Base-by-base conservation (phyloP, 2,113 vertebrate genomes). In the Grus americana region DNA sequence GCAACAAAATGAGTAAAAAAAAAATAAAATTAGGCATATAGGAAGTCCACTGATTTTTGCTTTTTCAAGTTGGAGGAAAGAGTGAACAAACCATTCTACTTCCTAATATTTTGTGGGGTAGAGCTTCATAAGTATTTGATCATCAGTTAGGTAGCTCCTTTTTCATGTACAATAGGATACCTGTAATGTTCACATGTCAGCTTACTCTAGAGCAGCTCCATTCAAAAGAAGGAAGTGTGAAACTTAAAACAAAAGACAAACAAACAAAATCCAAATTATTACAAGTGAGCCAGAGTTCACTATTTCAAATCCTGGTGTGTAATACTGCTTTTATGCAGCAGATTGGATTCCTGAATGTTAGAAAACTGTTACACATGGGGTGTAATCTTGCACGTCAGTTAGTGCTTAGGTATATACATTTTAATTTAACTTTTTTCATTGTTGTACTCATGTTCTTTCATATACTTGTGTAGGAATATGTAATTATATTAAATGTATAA, bases 381-480 rank as follows among this genome's bases (percentile, higher is more conserved):
- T 86, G 58, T 68, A 75, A 61, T 71, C 63, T 93, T 95, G 78
- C 84, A 94, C 14, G 1, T 90, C 92, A 95, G 78, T n/a, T 96
- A 96, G 47, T 92, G 38, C 81, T 83, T 96, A 97, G 91, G 86
- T 76, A 75, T 90, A 97, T 87, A 94, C 93, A 96, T 96, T 97
- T 97, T 97, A 93, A 90, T 97, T 96, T 95, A 87, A 93, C 95
- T 79, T 96, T 96, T 95, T 97, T 90, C 95, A 92, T 98, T 97
- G 57, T 89, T 96, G 91, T 96, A 96, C 95, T 97, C 90, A 97
- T 95, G 75, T 93, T 91, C 70, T 97, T 96, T 96, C 86, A 68
- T 95, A 61, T 96, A 73, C 87, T 96, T 97, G 63, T 97, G 66
- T 97, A 97, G 91, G 91, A 97, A 46, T 85, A 40, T 97, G 54